Base-by-base conservation (phyloP, 2,113 vertebrate genomes). In the Erinaceus europaeus region DNA sequence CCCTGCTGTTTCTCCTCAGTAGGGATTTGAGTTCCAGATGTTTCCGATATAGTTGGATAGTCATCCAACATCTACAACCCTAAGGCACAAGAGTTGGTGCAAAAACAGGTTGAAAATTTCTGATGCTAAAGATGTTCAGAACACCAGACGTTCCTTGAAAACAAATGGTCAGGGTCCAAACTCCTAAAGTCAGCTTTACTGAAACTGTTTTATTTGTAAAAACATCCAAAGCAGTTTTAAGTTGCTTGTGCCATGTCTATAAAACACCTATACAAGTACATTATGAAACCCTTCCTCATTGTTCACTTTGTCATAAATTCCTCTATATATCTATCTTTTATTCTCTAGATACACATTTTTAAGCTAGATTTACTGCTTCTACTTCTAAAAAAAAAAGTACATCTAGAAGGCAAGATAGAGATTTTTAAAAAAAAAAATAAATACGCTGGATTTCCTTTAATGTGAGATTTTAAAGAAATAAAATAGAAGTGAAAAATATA, bases 11-110 rank as follows among this genome's bases (percentile, higher is more conserved):
- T 69, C 61, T 74, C 25, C 84, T 86, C 72, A 9, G 59, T 78
- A 61, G 85, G 48, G 65, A 84, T 11, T 17, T 53, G 46, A 40
- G 67, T 14, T 83, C 72, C 94, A 95, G 94, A 94, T 94, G 93
- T 91, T 89, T 25, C 17, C 0, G 73, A 74, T 86, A 18, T 90
- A 91, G 52, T 90, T 90, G 88, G 84, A 61, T 92, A 61, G 84
- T 87, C 73, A 90, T 72, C 79, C 57, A 68, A 50, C 44, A 64
- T 84, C 75, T 85, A 4, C 88, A 79, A 90, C 86, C 80, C 81
- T 20, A 32, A 90, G 94, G 91, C 77, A 62, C 8, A 74, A 48
- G 44, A 76, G 17, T 42, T 21, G 2, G 17, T 90, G 83, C 83
- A 79, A 93, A 91, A 91, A 84, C 9, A 1, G 3, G 69, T 59